Conservation (phyloP, 2,113 vertebrate species). For the Scomber japonicus region DNA sequence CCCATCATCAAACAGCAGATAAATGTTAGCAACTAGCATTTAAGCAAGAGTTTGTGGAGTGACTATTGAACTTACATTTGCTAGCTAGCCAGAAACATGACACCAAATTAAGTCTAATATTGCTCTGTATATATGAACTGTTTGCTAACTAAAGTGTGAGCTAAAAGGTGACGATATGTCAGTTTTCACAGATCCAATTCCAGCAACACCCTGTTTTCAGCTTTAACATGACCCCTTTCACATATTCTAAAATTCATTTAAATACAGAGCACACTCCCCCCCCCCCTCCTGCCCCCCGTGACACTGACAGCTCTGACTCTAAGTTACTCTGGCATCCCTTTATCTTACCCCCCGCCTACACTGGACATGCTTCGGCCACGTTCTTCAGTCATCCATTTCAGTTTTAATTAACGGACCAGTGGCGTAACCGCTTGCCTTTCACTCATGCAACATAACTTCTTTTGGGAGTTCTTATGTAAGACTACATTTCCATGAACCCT, state of each 20-base stretch:
- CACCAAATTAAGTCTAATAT: background rate
- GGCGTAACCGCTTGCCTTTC: too few species aligned
- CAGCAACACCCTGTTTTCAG: background rate
- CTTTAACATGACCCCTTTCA: background rate
- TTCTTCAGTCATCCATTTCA: too few species aligned
- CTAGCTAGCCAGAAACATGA: background rate
- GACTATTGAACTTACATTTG: background rate
- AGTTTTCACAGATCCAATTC: background rate
- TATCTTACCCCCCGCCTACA: too few species aligned
- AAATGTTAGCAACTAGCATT: background rate
- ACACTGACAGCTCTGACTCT: background rate
- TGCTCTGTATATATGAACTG: background rate
- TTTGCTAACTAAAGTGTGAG: background rate
- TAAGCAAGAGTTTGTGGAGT: background rate
- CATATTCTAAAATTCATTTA: background rate
- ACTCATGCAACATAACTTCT: too few species aligned
- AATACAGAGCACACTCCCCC: background rate
- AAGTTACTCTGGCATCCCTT: too few species aligned
- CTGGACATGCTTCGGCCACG: too few species aligned
- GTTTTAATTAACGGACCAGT: too few species aligned
- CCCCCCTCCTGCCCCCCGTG: background rate
- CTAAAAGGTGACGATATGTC: background rate
- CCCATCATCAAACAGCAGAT: too few species aligned
- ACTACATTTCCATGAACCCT: background rate
- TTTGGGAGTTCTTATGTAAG: background rate